These are phyloP conservation scores for Chymomyza costata DNA, from an alignment of 1,140 invertebrate species.

Conservation along the genomic window DNA sequence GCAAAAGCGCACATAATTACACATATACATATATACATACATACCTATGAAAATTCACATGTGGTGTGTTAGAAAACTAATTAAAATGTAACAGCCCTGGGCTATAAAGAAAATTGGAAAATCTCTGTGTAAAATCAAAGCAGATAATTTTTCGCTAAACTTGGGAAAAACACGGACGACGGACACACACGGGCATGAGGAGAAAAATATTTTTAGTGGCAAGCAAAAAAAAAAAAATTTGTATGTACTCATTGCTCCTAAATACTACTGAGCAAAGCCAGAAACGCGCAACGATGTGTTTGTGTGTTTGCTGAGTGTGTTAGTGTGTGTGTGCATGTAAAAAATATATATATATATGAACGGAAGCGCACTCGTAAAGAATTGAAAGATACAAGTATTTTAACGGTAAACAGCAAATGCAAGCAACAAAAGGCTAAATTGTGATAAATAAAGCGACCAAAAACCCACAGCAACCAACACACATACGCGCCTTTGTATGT, in stretches of 20 bases:
- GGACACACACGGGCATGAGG: conserved; percentile 10
- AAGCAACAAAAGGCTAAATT: conserved; percentile 17
- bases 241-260: conserved; percentile 70
- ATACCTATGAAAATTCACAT: too few species aligned
- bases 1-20: too few species aligned
- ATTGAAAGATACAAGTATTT: conserved; percentile 35
- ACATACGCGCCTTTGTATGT: too few species aligned
- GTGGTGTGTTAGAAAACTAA: too few species aligned
- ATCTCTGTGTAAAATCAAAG: too few species aligned
- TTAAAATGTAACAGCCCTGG: too few species aligned
- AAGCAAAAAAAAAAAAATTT: conserved; percentile 56
- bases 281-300: conserved; percentile 22
- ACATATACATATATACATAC: too few species aligned
- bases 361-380: conserved; percentile 37
- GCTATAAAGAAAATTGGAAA: too few species aligned
- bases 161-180: conserved; percentile 27
- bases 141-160: conserved; percentile 43
- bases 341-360: too few species aligned
- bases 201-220: conserved; percentile 55
- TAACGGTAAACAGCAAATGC: neutral
- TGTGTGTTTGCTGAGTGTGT: conserved; percentile 20
- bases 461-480: conserved; percentile 5
- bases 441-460: conserved; percentile 1
- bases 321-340: conserved; percentile 21
- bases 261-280: conserved; percentile 43